These are phyloP conservation scores for Pectinophora gossypiella DNA, from an alignment of 1,140 invertebrate genomes.

Conservation along the genomic window DNA sequence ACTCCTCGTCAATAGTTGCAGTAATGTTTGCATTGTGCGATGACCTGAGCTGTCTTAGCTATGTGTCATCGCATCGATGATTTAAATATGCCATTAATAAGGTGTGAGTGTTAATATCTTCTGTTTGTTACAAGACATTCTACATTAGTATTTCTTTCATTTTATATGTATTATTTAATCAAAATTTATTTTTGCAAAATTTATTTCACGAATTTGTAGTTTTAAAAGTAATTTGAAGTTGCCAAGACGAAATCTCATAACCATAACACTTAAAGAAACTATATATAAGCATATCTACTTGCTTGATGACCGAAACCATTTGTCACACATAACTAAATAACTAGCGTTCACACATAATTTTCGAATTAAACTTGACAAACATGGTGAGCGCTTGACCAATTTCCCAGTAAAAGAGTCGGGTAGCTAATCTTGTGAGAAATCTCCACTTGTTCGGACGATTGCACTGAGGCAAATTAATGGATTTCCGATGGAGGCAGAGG, in stretches of 20 bases:
- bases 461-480: slow-evolving; percentile 15
- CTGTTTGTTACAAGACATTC: too few relatives aligned
- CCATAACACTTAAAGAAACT: too few relatives aligned
- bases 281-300: too few relatives aligned
- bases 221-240: too few relatives aligned
- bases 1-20: slow-evolving; percentile 29
- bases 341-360: slow-evolving; percentile 11
- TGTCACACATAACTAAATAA: not conserved
- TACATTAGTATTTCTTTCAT: too few relatives aligned
- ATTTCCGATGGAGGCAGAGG: slow-evolving; percentile 13
- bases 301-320: too few relatives aligned
- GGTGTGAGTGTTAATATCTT: too few relatives aligned
- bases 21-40: slow-evolving; percentile 4
- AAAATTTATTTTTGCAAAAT: too few relatives aligned
- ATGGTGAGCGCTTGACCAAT: not conserved
- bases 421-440: not conserved
- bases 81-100: not conserved
- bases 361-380: slow-evolving; percentile 4
- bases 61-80: not conserved
- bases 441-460: slow-evolving; percentile 5
- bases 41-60: not conserved
- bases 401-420: not conserved
- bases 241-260: too few relatives aligned
- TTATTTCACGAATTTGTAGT: too few relatives aligned
- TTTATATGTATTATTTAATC: too few relatives aligned